Evolutionary conservation across 1,140 invertebrate genomes (phyloP), one percentile per base, ranked within the genome.

Genomic region (Drosophila simulans): DNA sequence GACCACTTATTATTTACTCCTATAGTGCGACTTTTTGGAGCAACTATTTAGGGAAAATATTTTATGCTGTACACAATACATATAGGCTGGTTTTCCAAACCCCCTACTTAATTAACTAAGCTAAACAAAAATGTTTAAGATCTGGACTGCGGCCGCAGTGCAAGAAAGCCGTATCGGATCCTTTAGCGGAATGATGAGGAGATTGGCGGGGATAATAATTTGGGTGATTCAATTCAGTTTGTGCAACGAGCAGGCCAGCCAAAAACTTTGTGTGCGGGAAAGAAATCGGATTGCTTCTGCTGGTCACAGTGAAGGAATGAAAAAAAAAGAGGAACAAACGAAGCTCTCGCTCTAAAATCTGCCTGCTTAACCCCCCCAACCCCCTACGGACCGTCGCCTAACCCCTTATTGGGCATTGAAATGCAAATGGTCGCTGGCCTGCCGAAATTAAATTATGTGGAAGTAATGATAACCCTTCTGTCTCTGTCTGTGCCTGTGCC

Each of bases 391-490:
- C 46, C 46, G 4, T 25, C 20, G 43, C 20, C 7, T 34, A 49
- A 34, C 46, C 71, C 37, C 46, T 54, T 81, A 86, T 85, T 90
- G 76, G 76, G 84, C 83, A 88, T 88, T 88, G 84, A 88, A 90
- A 88, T 90, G 86, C 82, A 90, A 88, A 90, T 90, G 79, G 78
- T 90, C 78, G 72, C 77, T 80, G 75, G 85, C 74, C 77, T 89
- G 74, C 77, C 74, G 73, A 91, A 91, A 91, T 91, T 91, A 91
- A 91, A 91, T 91, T 91, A 91, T 89, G 89, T 91, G 89, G 89
- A 91, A 91, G 83, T 91, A 91, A 91, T 91, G 89, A 91, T 91
- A 91, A 91, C 89, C 89, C 78, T 79, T 85, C 80, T 80, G 83
- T 80, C 56, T 82, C 80, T 80, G 77, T 66, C 20, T 25, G 0